Base-by-base conservation (phyloP, 2,113 vertebrate genomes). In the Caracal caracal region DNA sequence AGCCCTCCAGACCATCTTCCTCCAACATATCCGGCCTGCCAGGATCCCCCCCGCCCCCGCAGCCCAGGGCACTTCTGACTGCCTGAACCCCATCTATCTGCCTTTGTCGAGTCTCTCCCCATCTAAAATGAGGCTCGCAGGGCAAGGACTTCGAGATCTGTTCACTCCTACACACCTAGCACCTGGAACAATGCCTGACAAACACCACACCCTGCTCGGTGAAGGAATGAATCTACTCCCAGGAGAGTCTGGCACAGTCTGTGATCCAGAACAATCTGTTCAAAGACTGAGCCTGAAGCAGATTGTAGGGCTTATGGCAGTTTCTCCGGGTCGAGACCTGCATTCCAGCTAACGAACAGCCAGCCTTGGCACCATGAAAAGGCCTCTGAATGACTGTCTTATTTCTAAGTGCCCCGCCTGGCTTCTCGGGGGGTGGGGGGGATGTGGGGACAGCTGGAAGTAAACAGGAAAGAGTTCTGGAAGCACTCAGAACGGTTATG, bases 261-360 rank as follows among this genome's bases (percentile, higher is more conserved):
- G 26, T 0, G 3, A 82, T 71, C 8, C 33, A 4, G 20, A 33
- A 37, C 6, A 4, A 20, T 13, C 71, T 17, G 11, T 5, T 7
- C 20, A 26, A 30, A 56, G 61, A 26, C 37, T 37, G 51, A 35
- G 49, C 2, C 40, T 7, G 3, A 17, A 71, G 10, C 35, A 76
- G 49, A 59, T 17, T 20, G 30, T 0, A 16, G 11, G 59, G 28
- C 15, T 0, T 2, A 16, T 0, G 0, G 40, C 5, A 1, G 30
- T 4, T 1, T 11, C 65, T 0, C 0, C 2, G 33, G 24, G 24
- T 1, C 1, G 2, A 47, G 37, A 61, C 59, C 26, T 5, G 10
- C 35, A 7, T 17, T 20, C 37, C 4, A 59, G 28, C 66, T 53
- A 59, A 49, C 0, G 0, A 86, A 49, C 1, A 0, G 47, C 4